Conservation (phyloP, 2,113 vertebrate species). For the Ellobius talpinus region DNA sequence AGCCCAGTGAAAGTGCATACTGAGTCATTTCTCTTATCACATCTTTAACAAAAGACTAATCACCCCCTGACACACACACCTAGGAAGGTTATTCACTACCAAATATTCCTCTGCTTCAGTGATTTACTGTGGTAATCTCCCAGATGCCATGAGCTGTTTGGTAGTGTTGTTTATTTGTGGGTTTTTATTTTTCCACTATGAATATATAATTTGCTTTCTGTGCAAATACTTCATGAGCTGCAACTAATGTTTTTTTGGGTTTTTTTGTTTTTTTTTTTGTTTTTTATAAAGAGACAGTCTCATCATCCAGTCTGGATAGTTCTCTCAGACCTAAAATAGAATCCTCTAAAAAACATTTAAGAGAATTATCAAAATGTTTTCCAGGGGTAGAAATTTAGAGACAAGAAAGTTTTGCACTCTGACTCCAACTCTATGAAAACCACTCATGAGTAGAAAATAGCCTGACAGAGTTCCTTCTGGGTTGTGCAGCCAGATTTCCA, state of each 20-base stretch:
- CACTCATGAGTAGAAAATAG: constrained; percentile 30
- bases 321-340: constrained; percentile 27
- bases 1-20: not conserved
- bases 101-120: not conserved
- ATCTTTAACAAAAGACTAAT: constrained; percentile 40
- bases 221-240: not conserved
- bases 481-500: not conserved
- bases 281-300: constrained; percentile 23
- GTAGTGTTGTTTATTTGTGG: constrained; percentile 20
- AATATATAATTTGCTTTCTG: constrained; percentile 29
- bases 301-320: constrained; percentile 2
- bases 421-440: constrained; percentile 22
- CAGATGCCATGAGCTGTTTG: not conserved
- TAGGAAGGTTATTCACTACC: not conserved
- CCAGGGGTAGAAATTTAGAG: constrained; percentile 5
- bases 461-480: constrained; percentile 1
- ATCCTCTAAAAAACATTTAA: not conserved
- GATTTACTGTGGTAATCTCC: constrained; percentile 15
- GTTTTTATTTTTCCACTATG: constrained; percentile 38
- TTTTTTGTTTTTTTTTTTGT: too few species aligned
- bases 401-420: not conserved
- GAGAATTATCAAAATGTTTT: constrained; percentile 35
- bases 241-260: not conserved
- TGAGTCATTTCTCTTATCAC: constrained; percentile 23
- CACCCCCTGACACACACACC: not conserved